Percentiles rank a stretch among this genome's conserved stretches.
These are phyloP conservation scores for Parnassius orleans DNA, from an alignment of 2,888 invertebrate species.

Conservation along the genomic window DNA sequence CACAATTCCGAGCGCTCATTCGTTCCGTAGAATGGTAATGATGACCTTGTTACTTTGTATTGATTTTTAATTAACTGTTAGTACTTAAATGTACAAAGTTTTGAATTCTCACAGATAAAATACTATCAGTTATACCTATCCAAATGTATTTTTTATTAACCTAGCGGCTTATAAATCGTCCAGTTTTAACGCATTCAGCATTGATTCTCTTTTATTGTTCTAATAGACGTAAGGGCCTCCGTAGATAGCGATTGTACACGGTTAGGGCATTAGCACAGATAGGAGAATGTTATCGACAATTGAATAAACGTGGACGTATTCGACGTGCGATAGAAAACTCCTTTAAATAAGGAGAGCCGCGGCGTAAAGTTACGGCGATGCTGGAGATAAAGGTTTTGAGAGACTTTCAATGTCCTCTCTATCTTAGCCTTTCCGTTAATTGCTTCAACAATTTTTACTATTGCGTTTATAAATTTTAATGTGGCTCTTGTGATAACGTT, in stretches of 20 bases:
- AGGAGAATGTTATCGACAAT: constrained; percentile 22
- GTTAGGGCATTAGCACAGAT: constrained; percentile 35
- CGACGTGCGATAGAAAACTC: not conserved
- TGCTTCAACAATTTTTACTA: too few relatives aligned
- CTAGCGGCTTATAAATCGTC: not conserved
- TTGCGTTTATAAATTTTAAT: too few relatives aligned
- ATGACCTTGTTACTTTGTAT: too few relatives aligned
- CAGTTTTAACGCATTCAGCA: not conserved
- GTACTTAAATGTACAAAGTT: too few relatives aligned
- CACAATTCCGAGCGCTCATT: too few relatives aligned
- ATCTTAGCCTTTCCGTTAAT: not conserved
- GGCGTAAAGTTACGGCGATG: constrained; percentile 6
- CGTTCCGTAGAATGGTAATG: too few relatives aligned
- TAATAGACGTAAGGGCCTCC: constrained; percentile 10
- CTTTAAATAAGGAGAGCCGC: constrained; percentile 5
- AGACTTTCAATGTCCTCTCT: constrained; percentile 2
- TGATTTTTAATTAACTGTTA: too few relatives aligned
- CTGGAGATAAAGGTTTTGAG: constrained; percentile 7
- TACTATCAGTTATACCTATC: too few relatives aligned
- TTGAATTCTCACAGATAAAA: too few relatives aligned
- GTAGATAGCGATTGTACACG: constrained; percentile 30
- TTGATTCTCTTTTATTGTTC: constrained; percentile 11
- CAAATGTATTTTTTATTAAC: too few relatives aligned
- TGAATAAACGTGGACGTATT: constrained; percentile 12
- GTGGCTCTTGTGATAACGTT: too few relatives aligned